Evolutionary conservation across 2,888 invertebrate genomes (phyloP).

Genomic region (Allophyes oxyacanthae): DNA sequence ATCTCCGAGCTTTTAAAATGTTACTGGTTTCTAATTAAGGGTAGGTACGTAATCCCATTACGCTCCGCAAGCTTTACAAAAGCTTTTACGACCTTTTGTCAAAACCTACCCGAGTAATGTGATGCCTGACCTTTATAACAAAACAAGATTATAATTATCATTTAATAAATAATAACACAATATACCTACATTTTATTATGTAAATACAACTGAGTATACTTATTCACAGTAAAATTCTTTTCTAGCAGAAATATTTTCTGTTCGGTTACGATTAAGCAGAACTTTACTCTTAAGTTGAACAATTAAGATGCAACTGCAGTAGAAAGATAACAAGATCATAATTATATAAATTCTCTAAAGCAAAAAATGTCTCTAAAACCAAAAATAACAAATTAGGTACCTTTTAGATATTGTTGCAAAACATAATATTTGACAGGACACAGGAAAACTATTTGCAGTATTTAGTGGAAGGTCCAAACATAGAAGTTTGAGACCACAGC

Average conservation of each 20-base stretch:
- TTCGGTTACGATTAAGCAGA: not conserved
- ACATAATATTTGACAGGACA: constrained; percentile 12
- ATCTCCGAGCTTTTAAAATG: constrained; percentile 6
- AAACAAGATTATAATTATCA: constrained; percentile 1
- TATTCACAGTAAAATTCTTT: too few relatives aligned
- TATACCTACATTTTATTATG: not conserved
- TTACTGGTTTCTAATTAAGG: constrained; percentile 7
- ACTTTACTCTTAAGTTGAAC: too few relatives aligned
- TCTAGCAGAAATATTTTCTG: too few relatives aligned
- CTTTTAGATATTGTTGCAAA: too few relatives aligned
- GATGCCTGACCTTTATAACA: constrained; percentile 22
- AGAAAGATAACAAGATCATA: not conserved
- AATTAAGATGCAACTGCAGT: not conserved
- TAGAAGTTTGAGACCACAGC: constrained; percentile 63
- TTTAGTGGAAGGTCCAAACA: constrained; percentile 31
- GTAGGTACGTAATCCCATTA: constrained; percentile 9
- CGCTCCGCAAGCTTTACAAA: constrained; percentile 1
- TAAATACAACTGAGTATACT: too few relatives aligned
- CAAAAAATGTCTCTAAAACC: too few relatives aligned
- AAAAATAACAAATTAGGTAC: too few relatives aligned
- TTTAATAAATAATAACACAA: not conserved
- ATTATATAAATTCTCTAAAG: too few relatives aligned
- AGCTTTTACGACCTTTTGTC: constrained; percentile 10
- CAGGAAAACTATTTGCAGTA: constrained; percentile 53
- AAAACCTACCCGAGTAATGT: constrained; percentile 24